Conservation (phyloP, 1,140 invertebrate species). For the Drosophila guanche region DNA sequence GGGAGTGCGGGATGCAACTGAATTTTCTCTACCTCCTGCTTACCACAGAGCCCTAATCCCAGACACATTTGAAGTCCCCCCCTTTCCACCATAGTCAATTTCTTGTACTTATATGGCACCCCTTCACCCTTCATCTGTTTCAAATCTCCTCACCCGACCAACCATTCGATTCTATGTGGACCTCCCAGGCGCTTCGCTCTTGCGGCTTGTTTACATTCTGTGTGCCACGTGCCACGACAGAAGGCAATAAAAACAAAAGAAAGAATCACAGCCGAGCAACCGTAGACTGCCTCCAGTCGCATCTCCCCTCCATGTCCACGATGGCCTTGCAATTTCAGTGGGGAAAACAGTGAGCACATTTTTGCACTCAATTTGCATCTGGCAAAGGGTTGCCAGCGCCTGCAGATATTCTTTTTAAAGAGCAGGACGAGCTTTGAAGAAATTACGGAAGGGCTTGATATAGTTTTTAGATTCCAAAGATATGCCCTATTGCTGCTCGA, state of each 20-base stretch:
- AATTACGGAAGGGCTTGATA: no score
- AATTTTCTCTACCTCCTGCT: constrained; percentile 10
- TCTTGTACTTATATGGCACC: neutral
- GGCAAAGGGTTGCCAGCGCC: constrained; percentile 19
- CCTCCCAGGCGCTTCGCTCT: constrained; percentile 48
- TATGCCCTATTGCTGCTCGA: no score
- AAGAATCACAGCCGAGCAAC: constrained; percentile 33
- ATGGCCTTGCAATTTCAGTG: constrained; percentile 28
- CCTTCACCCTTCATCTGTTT: neutral
- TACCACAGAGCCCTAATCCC: constrained; percentile 35
- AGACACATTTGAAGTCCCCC: constrained; percentile 35
- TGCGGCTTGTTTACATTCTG: constrained; percentile 76
- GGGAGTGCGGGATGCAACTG: no score
- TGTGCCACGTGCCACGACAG: constrained; percentile 66
- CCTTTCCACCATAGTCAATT: neutral
- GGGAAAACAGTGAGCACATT: constrained; percentile 4
- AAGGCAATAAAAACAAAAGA: constrained; percentile 51
- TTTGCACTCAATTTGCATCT: constrained; percentile 46
- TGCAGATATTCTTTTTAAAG: neutral
- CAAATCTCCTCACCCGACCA: neutral
- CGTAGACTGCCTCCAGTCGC: constrained; percentile 4
- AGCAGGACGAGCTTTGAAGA: neutral
- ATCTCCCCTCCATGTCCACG: constrained; percentile 3
- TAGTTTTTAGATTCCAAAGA: no score
- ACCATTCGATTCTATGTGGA: constrained; percentile 23